Evolutionary conservation across 2,888 invertebrate genomes (phyloP), one percentile per base, ranked within the genome.

Genomic region (Catocala fraxini): DNA sequence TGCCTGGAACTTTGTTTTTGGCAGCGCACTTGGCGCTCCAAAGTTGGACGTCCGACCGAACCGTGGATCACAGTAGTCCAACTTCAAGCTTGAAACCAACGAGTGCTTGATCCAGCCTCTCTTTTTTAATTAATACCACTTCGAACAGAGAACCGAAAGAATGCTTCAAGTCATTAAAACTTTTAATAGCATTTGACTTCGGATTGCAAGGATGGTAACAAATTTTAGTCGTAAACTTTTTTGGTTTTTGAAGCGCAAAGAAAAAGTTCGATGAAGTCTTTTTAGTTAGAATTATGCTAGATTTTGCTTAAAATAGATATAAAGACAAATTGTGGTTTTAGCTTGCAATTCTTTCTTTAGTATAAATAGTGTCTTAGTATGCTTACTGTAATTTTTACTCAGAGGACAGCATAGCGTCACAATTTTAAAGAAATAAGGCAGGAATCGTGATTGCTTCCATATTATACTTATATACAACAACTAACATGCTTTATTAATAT

Each of bases 91-190:
- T 51, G 53, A 56, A 76, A 79, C 83, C 84, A 71, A 77, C 82
- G 81, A 83, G 79, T 76, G 81, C 83, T 83, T 88, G 91, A 92
- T 91, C 88, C 88, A 69, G 78, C 83, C 88, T 89, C 87, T 88
- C 89, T 88, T 93, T 89, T 93, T 93, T 93, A 93, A 93, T 93
- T 93, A 93, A 93, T 93, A 93, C 93, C 87, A 89, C 91, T 92
- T 92, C 89, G 91, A 92, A 91, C 91, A 88, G 86, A 86, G 86
- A 82, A 83, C 88, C 84, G 83, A 90, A 92, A 93, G 93, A 92
- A 93, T 93, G 90, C 93, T 90, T 82, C 89, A 91, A 91, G 91
- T 91, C 92, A 92, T 93, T 93, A 92, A 92, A 93, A 93, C 81
- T 93, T 93, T 93, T 93, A 93, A 93, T 93, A 92, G 93, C 91